phyloP scores from a whole-genome alignment of 2,113 vertebrate species.

The Ranitomeya variabilis region DNA sequence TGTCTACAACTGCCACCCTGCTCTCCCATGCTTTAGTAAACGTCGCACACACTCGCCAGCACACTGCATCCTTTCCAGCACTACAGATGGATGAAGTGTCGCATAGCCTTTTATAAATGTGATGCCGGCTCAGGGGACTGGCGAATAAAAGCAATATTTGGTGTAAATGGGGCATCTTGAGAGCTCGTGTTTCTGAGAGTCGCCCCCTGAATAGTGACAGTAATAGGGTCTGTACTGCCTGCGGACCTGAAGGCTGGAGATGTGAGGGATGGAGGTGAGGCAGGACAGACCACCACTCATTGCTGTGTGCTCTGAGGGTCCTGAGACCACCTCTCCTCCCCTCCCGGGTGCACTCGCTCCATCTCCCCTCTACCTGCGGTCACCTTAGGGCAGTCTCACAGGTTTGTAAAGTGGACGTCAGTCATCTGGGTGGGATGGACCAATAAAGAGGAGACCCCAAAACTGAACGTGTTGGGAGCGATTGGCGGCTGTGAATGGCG shows the following conservation, averaged over 20 bases:
- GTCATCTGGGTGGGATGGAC: conserved; percentile 29
- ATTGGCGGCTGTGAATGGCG: not conserved
- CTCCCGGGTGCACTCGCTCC: not conserved
- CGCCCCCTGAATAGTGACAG: not conserved
- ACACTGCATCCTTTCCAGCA: not conserved
- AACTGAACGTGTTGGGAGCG: conserved; percentile 17
- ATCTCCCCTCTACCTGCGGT: not conserved
- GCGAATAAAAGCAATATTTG: not conserved
- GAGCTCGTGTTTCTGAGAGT: not conserved
- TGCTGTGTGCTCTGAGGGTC: not conserved
- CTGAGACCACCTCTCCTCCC: not conserved
- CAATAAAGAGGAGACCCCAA: conserved; percentile 36
- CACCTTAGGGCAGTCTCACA: not conserved
- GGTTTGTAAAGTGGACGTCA: conserved; percentile 2
- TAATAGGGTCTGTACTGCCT: not conserved
- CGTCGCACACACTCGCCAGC: too few species aligned
- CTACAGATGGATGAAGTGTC: not conserved
- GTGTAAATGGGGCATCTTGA: not conserved
- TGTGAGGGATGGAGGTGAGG: not conserved
- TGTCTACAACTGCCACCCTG: too few species aligned
- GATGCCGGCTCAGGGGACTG: not conserved
- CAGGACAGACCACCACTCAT: too few species aligned
- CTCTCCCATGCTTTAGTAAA: too few species aligned
- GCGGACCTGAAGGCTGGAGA: not conserved
- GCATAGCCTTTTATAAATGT: not conserved